Evolutionary conservation across 2,888 invertebrate genomes (phyloP), one percentile per base, ranked within the genome.

Genomic region (Drosophila austrosaltans): DNA sequence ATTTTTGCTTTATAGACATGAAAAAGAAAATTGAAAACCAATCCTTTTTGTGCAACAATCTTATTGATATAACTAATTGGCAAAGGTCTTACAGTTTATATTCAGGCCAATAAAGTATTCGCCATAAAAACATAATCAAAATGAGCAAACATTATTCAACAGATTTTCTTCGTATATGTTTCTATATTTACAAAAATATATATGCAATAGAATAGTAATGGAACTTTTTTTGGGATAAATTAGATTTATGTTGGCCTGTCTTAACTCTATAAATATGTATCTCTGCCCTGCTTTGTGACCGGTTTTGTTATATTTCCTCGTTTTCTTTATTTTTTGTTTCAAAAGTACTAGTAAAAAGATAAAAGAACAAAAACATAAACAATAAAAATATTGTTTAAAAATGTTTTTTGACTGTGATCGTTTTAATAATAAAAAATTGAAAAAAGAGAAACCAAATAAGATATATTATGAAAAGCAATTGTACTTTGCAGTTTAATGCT

Each of bases 401-500:
- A 72, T 54, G 72, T 73, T 90, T 86, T 87, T 85, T 80, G 82
- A 88, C 89, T 90, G 89, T 90, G 89, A 90, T 89, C 82, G 84
- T 81, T 81, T 90, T 79, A 69, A 82, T 77, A 76, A 81, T 81
- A 81, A 66, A 48, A 28, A 28, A 76, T 81, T 81, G 81, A 66
- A 48, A 28, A 28, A 28, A 28, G 25, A 48, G 48, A 48, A 48
- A 48, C 4, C 48, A 48, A 48, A 77, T 78, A 66, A 76, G 69
- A 58, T 36, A 69, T 67, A 63, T 64, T 67, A 77, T 77, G 75
- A 75, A 74, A 82, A 83, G 79, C 78, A 85, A 89, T 83, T 77
- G 66, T 22, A 70, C 67, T 76, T 79, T 82, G 76, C 72, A 70
- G 63, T 75, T 78, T 66, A 66, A 79, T 77, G 85, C 66, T 75